Base-by-base conservation (phyloP, 2,113 vertebrate genomes). In the Tiliqua scincoides region DNA sequence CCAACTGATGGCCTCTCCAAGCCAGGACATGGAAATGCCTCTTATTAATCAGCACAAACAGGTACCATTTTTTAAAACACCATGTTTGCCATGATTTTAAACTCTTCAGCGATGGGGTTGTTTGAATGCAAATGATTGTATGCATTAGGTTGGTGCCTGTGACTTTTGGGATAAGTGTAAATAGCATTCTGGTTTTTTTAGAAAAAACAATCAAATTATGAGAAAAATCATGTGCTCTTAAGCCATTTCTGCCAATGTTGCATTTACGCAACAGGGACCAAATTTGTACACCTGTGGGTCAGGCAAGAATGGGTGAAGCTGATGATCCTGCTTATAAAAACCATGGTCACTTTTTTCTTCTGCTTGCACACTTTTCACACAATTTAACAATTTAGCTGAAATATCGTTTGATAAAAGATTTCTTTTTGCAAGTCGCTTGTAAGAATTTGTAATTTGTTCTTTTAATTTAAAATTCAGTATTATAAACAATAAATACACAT, bases 1-100 rank as follows among this genome's bases (percentile, higher is more conserved):
- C 23, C 98, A 98, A 92, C 96, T 98, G 78, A 97, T 96, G 93
- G 96, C 96, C 4, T 98, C 97, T 0, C 97, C 98, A 40, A 98
- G 96, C 93, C 98, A 98, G 91, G 98, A 99, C 32, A 96, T 99
- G 97, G 99, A 99, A 94, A 97, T 99, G 94, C 97, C 98, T 0
- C 98, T 98, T 9, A 98, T 99, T 74, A 97, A 85, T 92, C 98
- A 98, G 85, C 98, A 99, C 86, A 99, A 99, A 85, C 99, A 98
- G 98, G 98, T 99, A 94, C 83, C 77, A 65, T 6, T 67, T 52
- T 23, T 8, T 17, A 75, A 25, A 65, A 54, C 32, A 54, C 20
- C 0, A 2, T 0, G 0, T 65, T 48, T 81, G 79, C 23, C 0
- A 0, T 40, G 23, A 57, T 83, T 88, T 87, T 75, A 70, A 59